Percentiles rank a stretch among this genome's conserved stretches.
These are phyloP conservation scores for Eupithecia insigniata DNA, from an alignment of 2,888 invertebrate species.

Conservation along the genomic window DNA sequence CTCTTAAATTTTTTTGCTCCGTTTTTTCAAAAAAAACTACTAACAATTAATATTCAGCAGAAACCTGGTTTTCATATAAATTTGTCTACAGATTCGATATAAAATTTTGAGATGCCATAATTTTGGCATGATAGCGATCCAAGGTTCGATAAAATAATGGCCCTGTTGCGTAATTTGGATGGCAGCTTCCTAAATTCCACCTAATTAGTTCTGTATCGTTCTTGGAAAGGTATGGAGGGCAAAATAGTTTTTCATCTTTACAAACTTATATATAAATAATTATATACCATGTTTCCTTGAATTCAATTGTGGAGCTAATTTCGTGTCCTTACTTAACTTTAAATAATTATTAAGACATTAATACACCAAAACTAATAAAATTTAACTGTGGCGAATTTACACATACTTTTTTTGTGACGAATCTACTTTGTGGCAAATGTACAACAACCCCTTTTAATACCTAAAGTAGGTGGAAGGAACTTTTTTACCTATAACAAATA, in stretches of 20 bases:
- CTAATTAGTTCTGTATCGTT: slow-evolving; percentile 62
- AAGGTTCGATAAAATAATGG: slow-evolving; percentile 51
- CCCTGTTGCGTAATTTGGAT: slow-evolving; percentile 54
- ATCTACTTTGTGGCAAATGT: no score
- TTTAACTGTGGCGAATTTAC: no score
- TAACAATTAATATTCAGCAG: slow-evolving; percentile 7
- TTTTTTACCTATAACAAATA: no score
- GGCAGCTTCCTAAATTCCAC: slow-evolving; percentile 50
- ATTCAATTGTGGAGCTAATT: not conserved
- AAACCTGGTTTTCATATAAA: slow-evolving; percentile 37
- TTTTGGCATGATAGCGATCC: slow-evolving; percentile 74
- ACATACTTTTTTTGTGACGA: no score
- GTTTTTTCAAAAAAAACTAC: not conserved
- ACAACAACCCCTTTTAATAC: no score
- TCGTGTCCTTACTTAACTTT: not conserved
- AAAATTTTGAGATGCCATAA: slow-evolving; percentile 74
- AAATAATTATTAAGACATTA: no score
- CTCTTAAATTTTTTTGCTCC: no score
- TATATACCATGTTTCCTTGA: not conserved
- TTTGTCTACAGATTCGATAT: slow-evolving; percentile 60
- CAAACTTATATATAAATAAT: no score
- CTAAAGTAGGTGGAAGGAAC: no score
- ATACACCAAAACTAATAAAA: no score
- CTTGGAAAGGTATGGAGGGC: slow-evolving; percentile 48
- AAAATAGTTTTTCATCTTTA: not conserved